These are phyloP conservation scores for Hemibagrus wyckioides DNA, from an alignment of 2,113 vertebrate species.

Conservation along the genomic window DNA sequence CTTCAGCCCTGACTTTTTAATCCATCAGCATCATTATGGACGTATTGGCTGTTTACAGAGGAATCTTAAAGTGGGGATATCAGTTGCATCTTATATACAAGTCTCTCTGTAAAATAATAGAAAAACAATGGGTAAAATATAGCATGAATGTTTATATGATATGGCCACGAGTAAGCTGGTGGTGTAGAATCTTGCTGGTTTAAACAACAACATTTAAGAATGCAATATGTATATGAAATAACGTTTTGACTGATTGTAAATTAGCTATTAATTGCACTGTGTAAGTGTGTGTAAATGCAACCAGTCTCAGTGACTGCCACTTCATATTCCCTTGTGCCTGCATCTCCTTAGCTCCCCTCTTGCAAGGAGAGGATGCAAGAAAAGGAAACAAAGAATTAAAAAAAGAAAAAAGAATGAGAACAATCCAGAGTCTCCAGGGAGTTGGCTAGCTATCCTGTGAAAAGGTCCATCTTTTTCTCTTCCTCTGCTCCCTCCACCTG, in stretches of 20 bases:
- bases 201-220: background rate
- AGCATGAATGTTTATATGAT: background rate
- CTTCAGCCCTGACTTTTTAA: background rate
- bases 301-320: background rate
- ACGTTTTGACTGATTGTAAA: background rate
- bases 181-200: background rate
- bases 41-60: background rate
- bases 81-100: background rate
- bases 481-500: slow-evolving; percentile 41
- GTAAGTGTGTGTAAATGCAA: background rate
- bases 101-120: background rate
- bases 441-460: slow-evolving; percentile 6
- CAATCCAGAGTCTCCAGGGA: background rate
- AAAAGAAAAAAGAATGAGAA: background rate
- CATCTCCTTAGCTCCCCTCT: background rate
- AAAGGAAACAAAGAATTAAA: background rate
- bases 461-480: slow-evolving; percentile 32
- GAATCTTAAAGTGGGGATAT: background rate
- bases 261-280: background rate
- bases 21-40: background rate
- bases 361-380: background rate
- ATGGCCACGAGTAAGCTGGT: background rate
- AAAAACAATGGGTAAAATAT: background rate
- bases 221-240: no score
- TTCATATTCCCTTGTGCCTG: background rate